These are phyloP conservation scores for Cheilosia urbana DNA, from an alignment of 2,888 invertebrate genomes.

Conservation along the genomic window DNA sequence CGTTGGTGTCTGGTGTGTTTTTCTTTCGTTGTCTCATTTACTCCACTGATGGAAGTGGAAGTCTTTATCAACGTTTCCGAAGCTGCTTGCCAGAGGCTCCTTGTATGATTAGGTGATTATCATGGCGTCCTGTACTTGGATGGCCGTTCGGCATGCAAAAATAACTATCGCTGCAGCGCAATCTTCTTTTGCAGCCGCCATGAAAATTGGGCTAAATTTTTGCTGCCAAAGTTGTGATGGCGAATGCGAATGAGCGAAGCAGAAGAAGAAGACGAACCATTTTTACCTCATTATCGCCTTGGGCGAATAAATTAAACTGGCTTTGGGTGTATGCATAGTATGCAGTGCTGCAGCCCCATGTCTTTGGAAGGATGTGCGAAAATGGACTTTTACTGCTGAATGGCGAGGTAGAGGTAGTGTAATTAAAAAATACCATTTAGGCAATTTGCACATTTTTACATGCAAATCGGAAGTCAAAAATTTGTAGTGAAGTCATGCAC, in stretches of 20 bases:
- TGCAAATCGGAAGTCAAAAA: slow-evolving; percentile 60
- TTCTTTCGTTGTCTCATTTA: slow-evolving; percentile 26
- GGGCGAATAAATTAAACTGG: slow-evolving; percentile 83
- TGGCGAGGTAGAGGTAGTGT: slow-evolving; percentile 12
- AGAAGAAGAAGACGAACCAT: slow-evolving; percentile 42
- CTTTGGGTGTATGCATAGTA: background rate
- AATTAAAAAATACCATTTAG: slow-evolving; percentile 63
- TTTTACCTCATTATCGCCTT: slow-evolving; percentile 84
- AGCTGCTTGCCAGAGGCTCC: slow-evolving; percentile 37
- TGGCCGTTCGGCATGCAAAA: slow-evolving; percentile 61
- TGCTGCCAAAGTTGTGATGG: slow-evolving; percentile 26
- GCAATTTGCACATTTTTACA: slow-evolving; percentile 64
- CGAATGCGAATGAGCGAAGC: slow-evolving; percentile 29
- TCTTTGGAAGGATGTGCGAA: slow-evolving; percentile 16
- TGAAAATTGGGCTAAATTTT: slow-evolving; percentile 70
- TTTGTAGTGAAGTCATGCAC: slow-evolving; percentile 35
- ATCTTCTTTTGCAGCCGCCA: slow-evolving; percentile 70
- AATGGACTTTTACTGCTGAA: slow-evolving; percentile 32
- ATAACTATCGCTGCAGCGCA: slow-evolving; percentile 46
- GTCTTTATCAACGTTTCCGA: slow-evolving; percentile 60
- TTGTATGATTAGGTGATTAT: slow-evolving; percentile 75
- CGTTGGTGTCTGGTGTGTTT: background rate
- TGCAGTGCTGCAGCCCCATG: background rate
- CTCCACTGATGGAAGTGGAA: slow-evolving; percentile 13
- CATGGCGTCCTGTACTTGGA: slow-evolving; percentile 63